A percentile compares a stretch with the other conserved stretches of the same genome.
These are phyloP conservation scores for Heteractis magnifica DNA, from an alignment of 92 coral and sea anemone genomes.

Conservation along the genomic window DNA sequence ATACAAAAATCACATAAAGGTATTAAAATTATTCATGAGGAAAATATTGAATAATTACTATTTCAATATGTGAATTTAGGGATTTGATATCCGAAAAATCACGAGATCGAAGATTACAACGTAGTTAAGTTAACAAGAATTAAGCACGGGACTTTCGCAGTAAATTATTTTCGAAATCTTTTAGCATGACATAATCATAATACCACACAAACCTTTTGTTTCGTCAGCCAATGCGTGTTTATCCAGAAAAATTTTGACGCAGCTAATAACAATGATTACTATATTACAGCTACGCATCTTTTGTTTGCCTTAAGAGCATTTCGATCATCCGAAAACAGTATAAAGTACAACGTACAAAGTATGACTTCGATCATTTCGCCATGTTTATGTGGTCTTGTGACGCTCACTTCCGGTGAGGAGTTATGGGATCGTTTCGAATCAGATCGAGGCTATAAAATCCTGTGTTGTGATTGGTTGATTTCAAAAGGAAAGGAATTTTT, in stretches of 20 bases:
- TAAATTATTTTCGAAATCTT: no score
- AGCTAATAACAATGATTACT: background rate
- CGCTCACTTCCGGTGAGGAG: conserved; percentile 30
- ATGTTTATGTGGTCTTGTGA: conserved; percentile 36
- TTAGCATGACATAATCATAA: background rate
- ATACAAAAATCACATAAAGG: background rate
- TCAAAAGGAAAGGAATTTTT: conserved; percentile 56
- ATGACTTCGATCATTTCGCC: conserved; percentile 10
- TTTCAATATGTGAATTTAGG: no score
- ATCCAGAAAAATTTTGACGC: background rate
- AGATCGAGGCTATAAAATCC: conserved; percentile 37
- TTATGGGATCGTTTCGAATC: conserved; percentile 37
- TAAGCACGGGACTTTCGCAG: no score
- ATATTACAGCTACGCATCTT: conserved; percentile 12
- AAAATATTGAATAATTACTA: no score
- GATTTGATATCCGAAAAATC: background rate
- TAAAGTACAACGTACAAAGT: no score
- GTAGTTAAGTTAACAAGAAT: background rate
- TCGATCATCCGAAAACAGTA: background rate
- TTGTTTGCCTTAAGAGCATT: background rate
- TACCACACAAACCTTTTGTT: background rate
- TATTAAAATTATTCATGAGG: no score
- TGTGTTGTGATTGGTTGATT: conserved; percentile 57
- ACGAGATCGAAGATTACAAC: background rate
- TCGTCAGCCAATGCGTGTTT: background rate